Evolutionary conservation across 37 sponge, comb jelly and placozoan species (phyloP), one percentile per base, ranked within the genome.

Genomic region (Beroe forskalii): DNA sequence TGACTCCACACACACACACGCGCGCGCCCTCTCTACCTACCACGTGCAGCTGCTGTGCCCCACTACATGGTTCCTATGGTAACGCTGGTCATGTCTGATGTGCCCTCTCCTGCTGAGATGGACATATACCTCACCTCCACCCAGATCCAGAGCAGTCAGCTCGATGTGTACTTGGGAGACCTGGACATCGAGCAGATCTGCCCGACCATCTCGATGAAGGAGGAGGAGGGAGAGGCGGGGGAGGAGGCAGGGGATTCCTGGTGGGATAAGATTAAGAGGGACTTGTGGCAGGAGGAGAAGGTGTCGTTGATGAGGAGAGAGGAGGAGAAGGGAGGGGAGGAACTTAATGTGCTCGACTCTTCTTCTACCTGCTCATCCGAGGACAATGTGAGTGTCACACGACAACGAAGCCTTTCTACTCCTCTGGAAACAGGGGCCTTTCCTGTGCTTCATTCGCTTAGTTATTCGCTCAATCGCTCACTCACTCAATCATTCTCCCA

Each of bases 161-260:
- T 80, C 14, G 86, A 80, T 43, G 55, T 80, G 28, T 80, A 80
- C 55, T 48, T 80, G 3, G 86, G 86, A 44, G 30, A 41, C 27
- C 86, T 80, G 55, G 86, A 80, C 31, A 80, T 80, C 86, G 38
- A 80, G 44, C 44, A 44, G 0, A 80, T 80, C 1, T 44, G 55
- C n/a, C 86, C 86, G 8, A 69, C 72, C 3, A 69, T 69, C 4
- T 32, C 72, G 19, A 27, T 69, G 17, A 69, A 69, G 33, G 35
- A 32, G 39, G 72, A 32, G 66, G 66, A 64, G 66, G 27, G 66
- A 64, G n/a, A n/a, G n/a, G n/a, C n/a, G 33, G 35, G 12, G 39
- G 72, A 32, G 66, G 66, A 64, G 66, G 27, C 20, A 64, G 66
- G 66, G 30, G 66, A 8, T 23, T n/a, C 14, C 4, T 22, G 66